Evolutionary conservation across 2,113 vertebrate genomes (phyloP), one percentile per base, ranked within the genome.

Genomic region (Sakesphorus luctuosus): DNA sequence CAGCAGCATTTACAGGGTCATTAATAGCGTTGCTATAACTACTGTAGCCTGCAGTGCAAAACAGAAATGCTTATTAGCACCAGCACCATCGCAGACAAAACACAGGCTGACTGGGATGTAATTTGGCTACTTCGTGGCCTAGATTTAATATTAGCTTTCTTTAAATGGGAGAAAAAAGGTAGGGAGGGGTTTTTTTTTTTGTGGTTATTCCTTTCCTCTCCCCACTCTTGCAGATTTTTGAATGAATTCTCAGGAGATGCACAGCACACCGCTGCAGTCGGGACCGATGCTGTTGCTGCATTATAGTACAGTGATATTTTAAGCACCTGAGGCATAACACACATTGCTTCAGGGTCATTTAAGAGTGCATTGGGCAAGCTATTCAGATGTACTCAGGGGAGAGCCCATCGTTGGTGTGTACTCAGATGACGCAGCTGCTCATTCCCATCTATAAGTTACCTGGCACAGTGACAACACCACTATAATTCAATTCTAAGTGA

Each of bases 11-110:
- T 86, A 16, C 11, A 63, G 69, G 63, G 35, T 73, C 78, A 73
- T 83, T 87, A 75, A 74, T 71, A 19, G 43, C 1, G 63, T 96
- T 94, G 76, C 86, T 92, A 90, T 94, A 95, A 80, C 83, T 88
- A 94, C 90, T 52, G 90, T 8, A 84, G 88, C 88, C 76, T 83
- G 43, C 68, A 36, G 83, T 63, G 63, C 77, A 73, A 83, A 93
- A 40, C 84, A 95, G 59, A 67, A 89, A 77, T 44, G 36, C 49
- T 76, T 47, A 40, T 43, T 89, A 95, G 71, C 84, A 95, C 67
- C 90, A 94, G 72, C 44, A 81, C 62, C 9, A 17, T 19, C 1
- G 1, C 3, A 95, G 84, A 96, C 67, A 91, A 80, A 84, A 93
- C 61, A 79, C 89, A 94, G 74, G 6, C 89, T 67, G 46, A 46